Evolutionary conservation across 2,888 invertebrate genomes (phyloP), one percentile per base, ranked within the genome.

Genomic region (Tetropium fuscum): DNA sequence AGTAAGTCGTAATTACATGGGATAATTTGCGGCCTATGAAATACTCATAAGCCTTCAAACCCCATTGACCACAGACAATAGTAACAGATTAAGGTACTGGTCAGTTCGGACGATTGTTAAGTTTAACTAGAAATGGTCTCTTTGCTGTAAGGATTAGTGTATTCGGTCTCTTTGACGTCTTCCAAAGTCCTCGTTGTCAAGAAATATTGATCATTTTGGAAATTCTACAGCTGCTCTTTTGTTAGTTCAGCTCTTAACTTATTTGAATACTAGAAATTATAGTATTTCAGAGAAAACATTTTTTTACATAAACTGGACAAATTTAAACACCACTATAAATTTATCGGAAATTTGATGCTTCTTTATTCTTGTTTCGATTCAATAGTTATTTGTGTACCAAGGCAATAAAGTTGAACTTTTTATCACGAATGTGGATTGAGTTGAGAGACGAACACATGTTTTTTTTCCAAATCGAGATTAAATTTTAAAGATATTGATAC

Each of bases 81-180:
- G 36, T 40, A 44, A 38, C 34, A 38, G 49, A 20, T 43, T 44
- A 32, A 32, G n/a, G n/a, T 19, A 43, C 40, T 19, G 30, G 38
- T 40, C 32, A 30, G 45, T 19, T 44, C 41, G n/a, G 18, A 8
- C 58, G 49, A 53, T 60, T 58, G 55, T 53, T 40, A 58, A 44
- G 32, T 36, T 56, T 60, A 55, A 55, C 48, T 6, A 44, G 54
- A 56, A 60, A 25, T 57, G 30, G 57, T 43, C 53, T 58, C 57
- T 59, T 60, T 61, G 22, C 63, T 59, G 54, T 56, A 55, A 48
- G 53, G 58, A 65, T 66, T 64, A 64, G 47, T 40, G 18, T 41
- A 20, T 58, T 58, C 64, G 64, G 64, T 56, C 64, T 64, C 60
- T 60, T 58, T 60, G 60, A 64, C 60, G 45, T 34, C 13, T 25